phyloP scores from a whole-genome alignment of 2,888 invertebrate genomes.

The Drosophila neoperkinsi region DNA sequence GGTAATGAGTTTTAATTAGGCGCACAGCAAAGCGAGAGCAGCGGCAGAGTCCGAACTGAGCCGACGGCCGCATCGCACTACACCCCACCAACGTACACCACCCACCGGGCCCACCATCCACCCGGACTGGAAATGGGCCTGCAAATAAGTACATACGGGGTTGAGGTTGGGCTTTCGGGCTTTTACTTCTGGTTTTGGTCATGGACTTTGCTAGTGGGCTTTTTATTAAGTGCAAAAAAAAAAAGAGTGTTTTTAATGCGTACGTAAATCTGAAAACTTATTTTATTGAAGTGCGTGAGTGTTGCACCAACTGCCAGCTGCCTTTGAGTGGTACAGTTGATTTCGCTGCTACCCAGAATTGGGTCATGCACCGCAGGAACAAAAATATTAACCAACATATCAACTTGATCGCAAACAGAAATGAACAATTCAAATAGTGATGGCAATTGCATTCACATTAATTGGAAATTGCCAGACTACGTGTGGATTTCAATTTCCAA shows the following conservation, averaged over 20 bases:
- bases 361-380: constrained; percentile 36
- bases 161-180: constrained; percentile 11
- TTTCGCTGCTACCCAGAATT: constrained; percentile 14
- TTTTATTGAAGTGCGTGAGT: constrained; percentile 8
- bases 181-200: constrained; percentile 17
- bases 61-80: constrained; percentile 26
- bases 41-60: constrained; percentile 38
- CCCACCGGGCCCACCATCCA: constrained; percentile 2
- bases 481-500: constrained; percentile 44
- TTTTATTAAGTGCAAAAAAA: constrained; percentile 49
- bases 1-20: constrained; percentile 81
- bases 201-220: constrained; percentile 17
- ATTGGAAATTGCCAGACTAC: constrained; percentile 28
- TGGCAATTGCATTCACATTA: constrained; percentile 31
- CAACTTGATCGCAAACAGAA: constrained; percentile 7
- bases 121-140: constrained; percentile 12
- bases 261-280: constrained; percentile 45
- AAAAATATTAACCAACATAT: constrained; percentile 14
- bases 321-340: constrained; percentile 5
- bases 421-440: constrained; percentile 15
- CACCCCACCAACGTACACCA: constrained; percentile 9
- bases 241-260: constrained; percentile 45
- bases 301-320: constrained; percentile 68
- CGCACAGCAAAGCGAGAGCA: constrained; percentile 67
- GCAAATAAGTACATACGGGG: constrained; percentile 22